These are phyloP conservation scores for Aphodius sticticus DNA, from an alignment of 2,888 invertebrate species.

Conservation along the genomic window DNA sequence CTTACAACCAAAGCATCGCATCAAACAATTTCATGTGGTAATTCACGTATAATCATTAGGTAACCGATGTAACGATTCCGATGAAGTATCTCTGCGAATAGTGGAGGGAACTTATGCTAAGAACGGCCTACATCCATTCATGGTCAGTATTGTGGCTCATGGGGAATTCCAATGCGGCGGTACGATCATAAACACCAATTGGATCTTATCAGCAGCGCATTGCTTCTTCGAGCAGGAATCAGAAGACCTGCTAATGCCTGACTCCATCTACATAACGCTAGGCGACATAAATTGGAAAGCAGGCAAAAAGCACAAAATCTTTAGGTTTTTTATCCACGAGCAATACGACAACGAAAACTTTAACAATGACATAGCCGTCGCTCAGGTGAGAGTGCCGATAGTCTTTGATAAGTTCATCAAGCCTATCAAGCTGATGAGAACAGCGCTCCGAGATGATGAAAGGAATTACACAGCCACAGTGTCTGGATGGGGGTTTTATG, in stretches of 20 bases:
- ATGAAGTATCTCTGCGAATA: background rate
- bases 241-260: background rate
- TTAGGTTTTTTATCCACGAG: background rate
- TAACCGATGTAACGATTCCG: background rate
- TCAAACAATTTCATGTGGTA: no score
- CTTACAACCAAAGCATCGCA: no score
- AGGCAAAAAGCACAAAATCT: background rate
- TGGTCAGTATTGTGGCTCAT: background rate
- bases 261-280: background rate
- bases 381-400: background rate
- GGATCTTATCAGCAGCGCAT: constrained; percentile 6
- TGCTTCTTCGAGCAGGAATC: background rate
- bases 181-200: background rate
- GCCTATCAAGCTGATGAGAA: background rate
- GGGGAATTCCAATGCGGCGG: background rate
- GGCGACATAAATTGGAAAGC: background rate
- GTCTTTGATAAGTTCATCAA: background rate
- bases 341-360: no score
- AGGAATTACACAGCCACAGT: background rate
- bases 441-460: background rate
- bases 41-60: no score
- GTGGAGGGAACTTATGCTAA: background rate
- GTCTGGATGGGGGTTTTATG: constrained; percentile 11
- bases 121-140: background rate
- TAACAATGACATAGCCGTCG: constrained; percentile 7